Evolutionary conservation across 2,113 vertebrate genomes (phyloP), one percentile per base, ranked within the genome.

Genomic region (Romanogobio albipinnatus): DNA sequence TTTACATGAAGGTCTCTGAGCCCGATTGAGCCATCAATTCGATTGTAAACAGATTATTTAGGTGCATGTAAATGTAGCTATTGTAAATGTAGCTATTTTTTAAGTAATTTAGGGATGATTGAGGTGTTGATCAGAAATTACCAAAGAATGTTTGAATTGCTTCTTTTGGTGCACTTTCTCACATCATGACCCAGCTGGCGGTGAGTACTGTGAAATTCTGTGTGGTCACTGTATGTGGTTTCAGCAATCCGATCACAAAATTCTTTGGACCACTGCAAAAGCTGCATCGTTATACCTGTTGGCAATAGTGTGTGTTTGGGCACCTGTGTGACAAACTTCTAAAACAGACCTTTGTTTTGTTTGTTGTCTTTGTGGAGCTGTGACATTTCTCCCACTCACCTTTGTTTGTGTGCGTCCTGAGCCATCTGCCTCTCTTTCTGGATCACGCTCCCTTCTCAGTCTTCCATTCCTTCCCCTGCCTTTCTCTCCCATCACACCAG

Each of bases 371-470:
- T 77, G 75, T 36, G 6, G 7, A 39, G 33, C 61, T 24, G 36
- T 61, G 76, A 43, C 22, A 78, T 78, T 78, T 85, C 75, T 84
- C 78, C 78, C n/a, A 26, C 2, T 36, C 29, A 51, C 15, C 10
- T 64, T 43, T 74, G 39, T 73, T 76, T 84, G 61, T 56, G 29
- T 84, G 74, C 8, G 14, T 76, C 53, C 33, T 70, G 36, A 33
- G 51, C 61, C 61, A 51, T 66, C 71, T 53, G 17, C 59, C 39
- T 86, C 49, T 62, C n/a, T 33, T 43, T 49, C 56, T 75, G 26
- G 29, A 13, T 76, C 59, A 29, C 1, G 33, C 45, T 49, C 33
- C 17, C 15, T 26, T 51, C 51, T n/a, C 61, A 17, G 9, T 29
- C 75, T 58, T 43, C 17, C 47, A 45, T 39, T 78, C n/a, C 53